Base-by-base conservation (phyloP, 2,888 invertebrate species). In the Esperia sulphurella region DNA sequence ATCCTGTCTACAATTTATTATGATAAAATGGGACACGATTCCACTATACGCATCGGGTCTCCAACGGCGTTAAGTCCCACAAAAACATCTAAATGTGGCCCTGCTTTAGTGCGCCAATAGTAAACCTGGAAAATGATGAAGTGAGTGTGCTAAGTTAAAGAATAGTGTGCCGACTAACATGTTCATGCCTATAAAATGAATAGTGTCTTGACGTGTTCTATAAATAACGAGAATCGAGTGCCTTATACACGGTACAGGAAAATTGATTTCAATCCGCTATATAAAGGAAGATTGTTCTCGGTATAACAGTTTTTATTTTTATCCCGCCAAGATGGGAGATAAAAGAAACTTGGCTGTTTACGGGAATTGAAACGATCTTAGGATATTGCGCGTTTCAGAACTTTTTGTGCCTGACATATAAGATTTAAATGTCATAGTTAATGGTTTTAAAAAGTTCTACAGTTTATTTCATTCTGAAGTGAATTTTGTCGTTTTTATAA, bases 161-260 rank as follows among this genome's bases (percentile, higher is more conserved):
- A 29, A 46, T 46, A 29, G 42, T 46, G 37, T 38, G 41, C 37
- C 42, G 14, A 7, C 28, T 8, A 30, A 37, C 42, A 38, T 46
- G 41, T 37, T 37, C 14, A 29, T 37, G 37, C 13, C 33, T 13
- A n/a, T 9, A 37, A 33, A 37, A 46, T 46, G 46, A 37, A 42
- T 28, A 29, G 41, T 41, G 30, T 33, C 46, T 13, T n/a, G 29
- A 14, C 14, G 7, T 8, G 21, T n/a, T 10, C 9, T 28, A 46
- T 46, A 41, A 46, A 46, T 46, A 37, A 21, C 28, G 12, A 28
- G n/a, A 14, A 41, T 41, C n/a, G 28, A 41, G 6, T 10, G 29
- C 41, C 29, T 41, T 41, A 41, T 41, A 29, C 1, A 21, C 21
- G 5, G 21, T 21, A 21, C 21, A 12, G 14, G 39, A 39, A 41